Percentiles rank a stretch among this genome's conserved stretches.
These are phyloP conservation scores for Drosophila infuscata DNA, from an alignment of 2,888 invertebrate genomes.

Conservation along the genomic window DNA sequence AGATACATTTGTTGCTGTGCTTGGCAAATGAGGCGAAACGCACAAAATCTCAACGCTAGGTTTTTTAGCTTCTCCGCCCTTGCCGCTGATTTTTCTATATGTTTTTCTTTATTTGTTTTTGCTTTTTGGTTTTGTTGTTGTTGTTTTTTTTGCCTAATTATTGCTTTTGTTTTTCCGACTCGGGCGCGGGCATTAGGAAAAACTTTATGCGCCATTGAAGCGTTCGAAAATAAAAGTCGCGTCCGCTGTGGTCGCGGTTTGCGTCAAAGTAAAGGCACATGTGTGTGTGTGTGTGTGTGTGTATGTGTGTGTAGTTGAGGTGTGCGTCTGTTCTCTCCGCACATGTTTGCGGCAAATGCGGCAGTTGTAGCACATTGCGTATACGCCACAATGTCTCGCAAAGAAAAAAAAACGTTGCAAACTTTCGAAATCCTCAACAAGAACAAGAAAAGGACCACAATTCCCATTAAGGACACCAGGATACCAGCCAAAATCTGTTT, in stretches of 20 bases:
- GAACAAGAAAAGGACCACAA: background rate
- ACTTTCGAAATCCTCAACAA: background rate
- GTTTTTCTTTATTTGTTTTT: conserved; percentile 17
- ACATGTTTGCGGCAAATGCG: conserved; percentile 28
- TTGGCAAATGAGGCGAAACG: conserved; percentile 83
- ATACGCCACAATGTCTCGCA: conserved; percentile 59
- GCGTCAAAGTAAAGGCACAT: conserved; percentile 57
- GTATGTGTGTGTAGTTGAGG: conserved; percentile 39
- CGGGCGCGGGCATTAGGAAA: conserved; percentile 80
- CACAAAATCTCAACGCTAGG: conserved; percentile 47
- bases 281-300: conserved; percentile 16
- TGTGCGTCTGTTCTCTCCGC: conserved; percentile 50
- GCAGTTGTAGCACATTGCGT: conserved; percentile 70
- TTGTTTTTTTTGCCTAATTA: conserved; percentile 69
- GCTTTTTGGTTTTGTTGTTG: conserved; percentile 13
- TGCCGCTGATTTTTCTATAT: conserved; percentile 35
- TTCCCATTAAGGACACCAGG: background rate
- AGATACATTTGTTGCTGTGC: conserved; percentile 55
- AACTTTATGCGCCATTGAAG: conserved; percentile 81
- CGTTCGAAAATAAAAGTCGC: conserved; percentile 78
- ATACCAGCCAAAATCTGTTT: background rate
- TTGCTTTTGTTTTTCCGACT: conserved; percentile 79
- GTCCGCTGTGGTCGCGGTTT: conserved; percentile 61
- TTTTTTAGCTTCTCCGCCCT: conserved; percentile 60
- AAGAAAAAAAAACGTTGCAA: conserved; percentile 16